These are phyloP conservation scores for Phrynosoma blainvillii DNA, from an alignment of 2,113 vertebrate species.

Conservation along the genomic window DNA sequence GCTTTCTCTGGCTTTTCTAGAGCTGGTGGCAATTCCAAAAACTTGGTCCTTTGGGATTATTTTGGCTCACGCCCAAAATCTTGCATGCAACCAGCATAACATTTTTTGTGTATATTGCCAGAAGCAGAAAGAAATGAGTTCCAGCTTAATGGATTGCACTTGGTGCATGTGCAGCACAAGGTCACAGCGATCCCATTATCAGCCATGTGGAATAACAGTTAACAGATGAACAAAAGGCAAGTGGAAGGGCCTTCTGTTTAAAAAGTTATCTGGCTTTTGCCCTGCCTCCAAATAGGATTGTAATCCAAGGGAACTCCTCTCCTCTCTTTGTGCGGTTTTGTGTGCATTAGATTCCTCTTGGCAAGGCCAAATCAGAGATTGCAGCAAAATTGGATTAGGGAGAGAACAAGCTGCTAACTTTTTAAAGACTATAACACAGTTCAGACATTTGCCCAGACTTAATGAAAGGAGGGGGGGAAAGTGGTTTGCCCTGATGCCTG, in stretches of 20 bases:
- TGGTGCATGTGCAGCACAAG: conserved; percentile 50
- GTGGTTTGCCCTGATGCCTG: not conserved
- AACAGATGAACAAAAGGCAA: conserved; percentile 61
- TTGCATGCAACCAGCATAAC: not conserved
- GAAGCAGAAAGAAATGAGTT: conserved; percentile 6
- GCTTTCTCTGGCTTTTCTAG: not conserved
- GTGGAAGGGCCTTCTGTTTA: conserved; percentile 48
- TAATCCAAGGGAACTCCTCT: conserved; percentile 39
- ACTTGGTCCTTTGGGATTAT: not conserved
- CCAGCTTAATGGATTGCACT: not conserved
- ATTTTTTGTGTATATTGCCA: not conserved
- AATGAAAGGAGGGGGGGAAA: not conserved
- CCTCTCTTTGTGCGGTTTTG: conserved; percentile 32
- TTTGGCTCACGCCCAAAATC: not conserved
- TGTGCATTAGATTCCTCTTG: conserved; percentile 56
- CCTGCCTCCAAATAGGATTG: conserved; percentile 59
- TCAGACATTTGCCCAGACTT: not conserved
- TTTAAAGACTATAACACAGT: not conserved
- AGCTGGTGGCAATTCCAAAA: too few species aligned
- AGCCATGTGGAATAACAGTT: conserved; percentile 55
- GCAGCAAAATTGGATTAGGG: conserved; percentile 45
- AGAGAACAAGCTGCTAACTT: conserved; percentile 29
- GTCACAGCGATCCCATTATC: conserved; percentile 59
- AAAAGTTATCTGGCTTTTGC: conserved; percentile 70
- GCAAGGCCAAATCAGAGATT: conserved; percentile 47